Base-by-base conservation (phyloP, 2,113 vertebrate genomes). In the Pelobates fuscus region DNA sequence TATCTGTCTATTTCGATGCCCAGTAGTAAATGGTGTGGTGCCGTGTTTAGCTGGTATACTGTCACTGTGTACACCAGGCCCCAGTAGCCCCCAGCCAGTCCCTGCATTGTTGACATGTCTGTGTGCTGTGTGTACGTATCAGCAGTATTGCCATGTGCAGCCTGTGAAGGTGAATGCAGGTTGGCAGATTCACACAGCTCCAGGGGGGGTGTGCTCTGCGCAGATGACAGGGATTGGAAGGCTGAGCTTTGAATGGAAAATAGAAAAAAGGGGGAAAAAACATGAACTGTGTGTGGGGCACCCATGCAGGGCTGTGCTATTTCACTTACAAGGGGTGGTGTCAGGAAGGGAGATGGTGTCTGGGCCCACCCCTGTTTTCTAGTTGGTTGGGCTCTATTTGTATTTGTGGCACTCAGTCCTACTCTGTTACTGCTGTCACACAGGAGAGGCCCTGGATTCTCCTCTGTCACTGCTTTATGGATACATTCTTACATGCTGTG, bases 121-220 rank as follows among this genome's bases (percentile, higher is more conserved):
- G 11, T 43, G 4, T 15, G 18, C 5, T 74, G 71, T 73, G 64
- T 41, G 41, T 73, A 29, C 65, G 64, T 73, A 61, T 65, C 71
- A 32, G 58, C 14, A 43, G 59, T 8, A 25, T 60, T 57, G 26
- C 62, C 71, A 74, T 74, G 71, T 74, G 71, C 37, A 29, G 62
- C 24, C 8, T 44, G 49, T 26, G 59, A n/a, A n/a, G n/a, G n/a
- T 63, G 70, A 63, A 72, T 63, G 59, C 60, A 24, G 71, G 23
- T 27, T 65, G 29, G 60, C 44, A 52, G 46, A 14, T 65, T 43
- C 27, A 54, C n/a, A 15, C 4, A 7, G 26, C 26, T 55, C 18
- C 49, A 26, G 62, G 61, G 46, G 60, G 57, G 41, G 71, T 41
- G 71, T 66, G 30, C 29, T 5, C 49, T 21, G 2, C 7, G 62